phyloP scores from a whole-genome alignment of 1,140 invertebrate genomes.

The Belonocnema kinseyi region DNA sequence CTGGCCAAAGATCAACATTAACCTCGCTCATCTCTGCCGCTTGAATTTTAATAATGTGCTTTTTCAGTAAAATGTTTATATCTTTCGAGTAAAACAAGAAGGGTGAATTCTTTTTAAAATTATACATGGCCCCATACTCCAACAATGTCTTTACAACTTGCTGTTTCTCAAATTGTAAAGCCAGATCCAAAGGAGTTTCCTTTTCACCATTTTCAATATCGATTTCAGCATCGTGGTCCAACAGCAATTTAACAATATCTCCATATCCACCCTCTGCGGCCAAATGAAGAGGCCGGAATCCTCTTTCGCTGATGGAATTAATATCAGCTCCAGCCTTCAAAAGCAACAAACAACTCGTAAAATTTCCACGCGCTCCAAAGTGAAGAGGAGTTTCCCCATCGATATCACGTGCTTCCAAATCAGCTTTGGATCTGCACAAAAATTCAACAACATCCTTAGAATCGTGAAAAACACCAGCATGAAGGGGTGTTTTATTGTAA shows the following conservation, averaged over 20 bases:
- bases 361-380: conserved; percentile 23
- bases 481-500: conserved; percentile 32
- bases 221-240: conserved; percentile 31
- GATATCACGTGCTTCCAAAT: conserved; percentile 13
- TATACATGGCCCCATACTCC: not conserved
- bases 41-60: not conserved
- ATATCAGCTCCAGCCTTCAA: conserved; percentile 32
- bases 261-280: conserved; percentile 40
- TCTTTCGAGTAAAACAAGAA: not conserved
- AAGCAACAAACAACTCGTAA: conserved; percentile 39
- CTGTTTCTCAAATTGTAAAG: conserved; percentile 33
- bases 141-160: conserved; percentile 40
- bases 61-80: not conserved
- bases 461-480: conserved; percentile 36
- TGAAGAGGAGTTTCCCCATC: conserved; percentile 31
- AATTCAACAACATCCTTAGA: conserved; percentile 6
- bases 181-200: conserved; percentile 47
- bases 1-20: not conserved
- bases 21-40: not conserved
- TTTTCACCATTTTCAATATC: conserved; percentile 30
- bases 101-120: not conserved
- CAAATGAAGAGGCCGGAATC: conserved; percentile 37
- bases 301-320: conserved; percentile 12
- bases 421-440: conserved; percentile 17
- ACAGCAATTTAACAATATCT: conserved; percentile 64